These are phyloP conservation scores for Chydorus sphaericus DNA, from an alignment of 2,888 invertebrate species.

Conservation along the genomic window DNA sequence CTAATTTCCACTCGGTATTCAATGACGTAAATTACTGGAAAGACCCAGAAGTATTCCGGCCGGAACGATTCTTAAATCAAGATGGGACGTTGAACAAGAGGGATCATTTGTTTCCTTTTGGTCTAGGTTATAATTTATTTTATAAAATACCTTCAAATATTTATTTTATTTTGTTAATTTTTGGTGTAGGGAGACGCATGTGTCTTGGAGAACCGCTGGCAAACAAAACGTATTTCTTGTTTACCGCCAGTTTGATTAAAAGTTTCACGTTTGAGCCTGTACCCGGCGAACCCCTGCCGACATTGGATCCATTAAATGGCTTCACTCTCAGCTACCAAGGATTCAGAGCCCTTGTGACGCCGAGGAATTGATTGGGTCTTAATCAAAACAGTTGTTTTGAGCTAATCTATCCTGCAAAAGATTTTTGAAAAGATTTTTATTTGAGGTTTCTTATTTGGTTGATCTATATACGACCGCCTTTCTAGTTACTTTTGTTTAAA, in stretches of 20 bases:
- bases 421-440: no score
- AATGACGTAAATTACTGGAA: slow-evolving; percentile 41
- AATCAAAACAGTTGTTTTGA: no score
- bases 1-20: slow-evolving; percentile 39
- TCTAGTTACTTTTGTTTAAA: no score
- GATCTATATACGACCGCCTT: no score
- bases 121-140: background rate
- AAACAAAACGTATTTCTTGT: slow-evolving; percentile 16
- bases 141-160: no score
- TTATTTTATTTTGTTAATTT: no score
- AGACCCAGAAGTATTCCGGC: slow-evolving; percentile 45
- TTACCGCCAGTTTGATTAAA: slow-evolving; percentile 18
- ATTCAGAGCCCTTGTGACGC: background rate
- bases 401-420: no score
- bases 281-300: slow-evolving; percentile 13
- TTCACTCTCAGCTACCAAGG: slow-evolving; percentile 15
- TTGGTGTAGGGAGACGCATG: slow-evolving; percentile 18
- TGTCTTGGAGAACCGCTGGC: slow-evolving; percentile 20
- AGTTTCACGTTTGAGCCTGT: slow-evolving; percentile 17
- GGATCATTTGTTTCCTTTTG: background rate
- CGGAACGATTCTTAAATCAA: slow-evolving; percentile 44
- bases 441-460: no score
- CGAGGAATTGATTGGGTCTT: no score
- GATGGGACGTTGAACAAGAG: slow-evolving; percentile 21
- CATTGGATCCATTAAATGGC: slow-evolving; percentile 14